Conservation (phyloP, 1,140 invertebrate genomes). For the Potamilus streckersoni region DNA sequence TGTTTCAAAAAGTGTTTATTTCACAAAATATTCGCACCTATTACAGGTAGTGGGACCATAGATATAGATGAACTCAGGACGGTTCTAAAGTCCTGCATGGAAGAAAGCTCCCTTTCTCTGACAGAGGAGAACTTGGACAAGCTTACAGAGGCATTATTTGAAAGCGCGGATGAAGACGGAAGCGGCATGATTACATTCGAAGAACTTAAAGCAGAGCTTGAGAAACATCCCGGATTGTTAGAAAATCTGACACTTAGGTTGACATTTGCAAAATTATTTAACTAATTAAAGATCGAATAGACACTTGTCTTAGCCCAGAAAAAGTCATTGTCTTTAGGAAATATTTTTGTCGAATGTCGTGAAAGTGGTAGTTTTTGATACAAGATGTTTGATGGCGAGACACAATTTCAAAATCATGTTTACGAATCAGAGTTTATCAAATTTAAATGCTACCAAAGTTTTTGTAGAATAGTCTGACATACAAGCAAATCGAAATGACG, state of each 20-base stretch:
- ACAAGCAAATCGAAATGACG: too few relatives aligned
- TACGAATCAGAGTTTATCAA: too few relatives aligned
- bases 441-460: too few relatives aligned
- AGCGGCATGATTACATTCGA: constrained; percentile 90
- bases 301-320: too few relatives aligned
- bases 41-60: constrained; percentile 87
- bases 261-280: neutral
- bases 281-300: too few relatives aligned
- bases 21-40: neutral
- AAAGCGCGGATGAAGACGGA: constrained; percentile 86
- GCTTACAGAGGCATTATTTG: constrained; percentile 88
- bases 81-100: constrained; percentile 92
- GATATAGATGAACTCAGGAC: constrained; percentile 88
- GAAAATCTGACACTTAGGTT: constrained; percentile 94
- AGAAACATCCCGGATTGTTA: constrained; percentile 87
- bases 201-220: constrained; percentile 84
- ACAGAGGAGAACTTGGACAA: constrained; percentile 89
- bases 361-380: too few relatives aligned
- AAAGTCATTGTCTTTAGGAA: too few relatives aligned
- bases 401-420: too few relatives aligned
- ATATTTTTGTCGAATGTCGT: too few relatives aligned
- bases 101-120: constrained; percentile 93
- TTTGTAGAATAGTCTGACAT: too few relatives aligned
- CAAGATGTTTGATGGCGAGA: too few relatives aligned
- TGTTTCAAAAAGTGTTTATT: too few relatives aligned